These are phyloP conservation scores for Paratrypauchen microcephalus DNA, from an alignment of 2,797 vertebrate species.

Conservation along the genomic window DNA sequence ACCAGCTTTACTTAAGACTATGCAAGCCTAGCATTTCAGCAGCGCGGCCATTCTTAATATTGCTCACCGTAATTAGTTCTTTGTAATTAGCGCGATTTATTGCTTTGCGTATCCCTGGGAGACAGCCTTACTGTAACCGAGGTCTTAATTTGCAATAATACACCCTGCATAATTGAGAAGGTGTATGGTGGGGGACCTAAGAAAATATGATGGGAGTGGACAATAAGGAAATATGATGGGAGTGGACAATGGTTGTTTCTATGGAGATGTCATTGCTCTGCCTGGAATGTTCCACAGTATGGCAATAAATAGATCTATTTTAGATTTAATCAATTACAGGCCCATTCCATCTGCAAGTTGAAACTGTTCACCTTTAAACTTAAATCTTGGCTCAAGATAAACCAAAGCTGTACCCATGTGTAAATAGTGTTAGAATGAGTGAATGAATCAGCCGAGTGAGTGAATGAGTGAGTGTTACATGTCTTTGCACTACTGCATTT, in stretches of 20 bases:
- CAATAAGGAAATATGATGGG: constrained; percentile 37
- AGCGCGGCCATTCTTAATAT: constrained; percentile 58
- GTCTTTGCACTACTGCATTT: too few relatives aligned
- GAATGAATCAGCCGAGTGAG: too few relatives aligned
- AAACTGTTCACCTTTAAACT: too few relatives aligned
- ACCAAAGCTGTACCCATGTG: too few relatives aligned
- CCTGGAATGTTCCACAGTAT: too few relatives aligned
- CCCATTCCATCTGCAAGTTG: too few relatives aligned
- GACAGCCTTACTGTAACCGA: constrained; percentile 55
- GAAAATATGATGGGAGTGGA: constrained; percentile 50
- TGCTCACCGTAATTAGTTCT: constrained; percentile 66
- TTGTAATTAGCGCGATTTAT: constrained; percentile 75
- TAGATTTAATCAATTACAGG: too few relatives aligned
- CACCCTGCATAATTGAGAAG: constrained; percentile 65
- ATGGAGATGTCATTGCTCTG: too few relatives aligned
- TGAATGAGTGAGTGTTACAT: too few relatives aligned
- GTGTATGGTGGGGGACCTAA: constrained; percentile 49
- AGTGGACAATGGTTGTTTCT: constrained; percentile 28
- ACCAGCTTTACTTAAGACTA: constrained; percentile 55
- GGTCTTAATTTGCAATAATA: constrained; percentile 73
- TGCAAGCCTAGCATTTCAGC: constrained; percentile 59
- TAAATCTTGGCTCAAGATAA: too few relatives aligned
- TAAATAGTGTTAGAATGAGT: too few relatives aligned
- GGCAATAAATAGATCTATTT: too few relatives aligned
- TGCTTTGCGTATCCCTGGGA: constrained; percentile 65